Base-by-base conservation (phyloP, 2,113 vertebrate genomes). In the Hymenochirus boettgeri region DNA sequence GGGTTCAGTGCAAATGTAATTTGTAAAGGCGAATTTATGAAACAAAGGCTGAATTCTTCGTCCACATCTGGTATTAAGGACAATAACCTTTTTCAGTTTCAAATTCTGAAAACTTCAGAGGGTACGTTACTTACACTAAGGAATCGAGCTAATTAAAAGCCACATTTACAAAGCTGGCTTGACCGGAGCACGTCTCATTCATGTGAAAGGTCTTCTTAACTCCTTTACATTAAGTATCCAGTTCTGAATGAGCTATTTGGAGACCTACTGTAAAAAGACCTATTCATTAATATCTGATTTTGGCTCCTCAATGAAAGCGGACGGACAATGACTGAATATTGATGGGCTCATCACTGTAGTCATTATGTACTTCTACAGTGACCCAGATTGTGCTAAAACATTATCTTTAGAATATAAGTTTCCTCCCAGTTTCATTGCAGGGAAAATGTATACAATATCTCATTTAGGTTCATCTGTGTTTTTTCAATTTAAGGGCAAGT, bases 11-110 rank as follows among this genome's bases (percentile, higher is more conserved):
- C 4, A 9, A 12, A 5, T n/a, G 15, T 31, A 23, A 52, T 42
- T 42, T 4, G 3, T 51, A 2, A 24, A 29, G 46, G 29, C 22
- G 25, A 18, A 52, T 45, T 15, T 17, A 17, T 52, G 42, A 18
- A 52, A 69, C 65, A 69, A 27, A 53, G 57, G 53, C 56, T 5
- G 33, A 46, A 11, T 60, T 60, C 53, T 69, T 52, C 5, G n/a
- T 18, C 6, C 56, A 60, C 65, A 69, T 69, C 65, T 69, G 65
- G 17, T 69, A 5, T 10, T 29, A 23, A n/a, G 56, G 22, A 53
- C 48, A 69, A 60, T 42, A 58, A 42, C 18, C 18, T 24, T 52
- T 23, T 60, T 69, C 47, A 45, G 18, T 22, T 11, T 9, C 29
- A 29, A 52, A 60, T 52, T 69, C 50, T 59, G 31, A 69, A n/a